Conservation (phyloP, 2,888 invertebrate genomes). For the Sarcophaga variegata region DNA sequence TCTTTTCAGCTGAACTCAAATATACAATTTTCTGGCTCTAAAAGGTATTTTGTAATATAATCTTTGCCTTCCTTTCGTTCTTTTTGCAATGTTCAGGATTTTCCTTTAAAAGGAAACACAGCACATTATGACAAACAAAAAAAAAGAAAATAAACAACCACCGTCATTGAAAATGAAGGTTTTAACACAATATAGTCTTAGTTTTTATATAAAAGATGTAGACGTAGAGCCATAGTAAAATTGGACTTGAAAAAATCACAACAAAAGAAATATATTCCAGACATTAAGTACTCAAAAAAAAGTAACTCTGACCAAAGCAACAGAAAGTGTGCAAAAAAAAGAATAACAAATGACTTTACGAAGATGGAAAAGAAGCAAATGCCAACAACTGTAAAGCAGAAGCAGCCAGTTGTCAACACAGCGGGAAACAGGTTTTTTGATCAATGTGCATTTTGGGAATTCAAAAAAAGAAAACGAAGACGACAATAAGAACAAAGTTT, state of each 20-base stretch:
- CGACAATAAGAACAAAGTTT: constrained; percentile 5
- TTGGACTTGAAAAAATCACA: constrained; percentile 29
- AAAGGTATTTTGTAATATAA: constrained; percentile 61
- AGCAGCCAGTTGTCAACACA: constrained; percentile 69
- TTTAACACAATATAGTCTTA: not conserved
- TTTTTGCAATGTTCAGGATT: constrained; percentile 56
- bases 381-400: constrained; percentile 41
- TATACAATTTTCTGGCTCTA: not conserved
- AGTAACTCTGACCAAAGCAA: constrained; percentile 31
- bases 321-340: constrained; percentile 18
- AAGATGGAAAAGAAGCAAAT: constrained; percentile 5
- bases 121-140: constrained; percentile 1
- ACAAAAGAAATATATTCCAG: constrained; percentile 18
- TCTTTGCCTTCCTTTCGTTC: constrained; percentile 47
- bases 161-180: constrained; percentile 25
- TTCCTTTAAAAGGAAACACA: constrained; percentile 31
- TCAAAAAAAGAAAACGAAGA: constrained; percentile 9
- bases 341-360: constrained; percentile 10
- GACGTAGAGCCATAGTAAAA: not conserved
- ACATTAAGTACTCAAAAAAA: constrained; percentile 40
- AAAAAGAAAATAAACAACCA: constrained; percentile 53
- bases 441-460: constrained; percentile 69
- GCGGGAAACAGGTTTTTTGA: constrained; percentile 71
- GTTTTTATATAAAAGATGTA: not conserved
- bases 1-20: not conserved